Evolutionary conservation across 37 sponge, comb jelly and placozoan genomes (phyloP).

Genomic region (Tethya wilhelma): DNA sequence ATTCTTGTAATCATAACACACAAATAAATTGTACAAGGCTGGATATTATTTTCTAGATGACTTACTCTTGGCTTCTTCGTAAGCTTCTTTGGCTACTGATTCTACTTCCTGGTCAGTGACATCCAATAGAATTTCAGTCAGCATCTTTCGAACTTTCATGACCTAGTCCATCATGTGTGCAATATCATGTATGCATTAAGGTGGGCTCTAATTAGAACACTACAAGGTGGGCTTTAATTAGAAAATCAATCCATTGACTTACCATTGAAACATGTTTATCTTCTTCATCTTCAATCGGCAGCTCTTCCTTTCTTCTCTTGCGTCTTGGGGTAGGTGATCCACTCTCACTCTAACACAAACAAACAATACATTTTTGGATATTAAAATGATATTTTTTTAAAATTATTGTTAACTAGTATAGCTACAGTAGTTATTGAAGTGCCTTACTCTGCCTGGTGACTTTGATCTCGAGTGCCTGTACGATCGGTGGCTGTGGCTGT

Average conservation of each 20-base stretch:
- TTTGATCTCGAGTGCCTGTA: conserved; percentile 16
- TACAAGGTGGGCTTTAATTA: neutral
- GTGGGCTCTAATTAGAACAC: neutral
- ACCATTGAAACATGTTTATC: conserved; percentile 34
- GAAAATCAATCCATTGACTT: no score
- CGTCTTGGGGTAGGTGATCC: neutral
- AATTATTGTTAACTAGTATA: no score
- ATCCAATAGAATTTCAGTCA: conserved; percentile 66
- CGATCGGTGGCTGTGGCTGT: no score
- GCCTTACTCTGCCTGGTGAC: conserved; percentile 21
- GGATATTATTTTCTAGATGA: neutral
- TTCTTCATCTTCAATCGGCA: conserved; percentile 32
- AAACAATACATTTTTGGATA: neutral
- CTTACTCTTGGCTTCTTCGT: conserved; percentile 55
- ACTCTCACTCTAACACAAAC: conserved; percentile 1
- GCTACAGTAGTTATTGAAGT: no score
- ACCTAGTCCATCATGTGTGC: conserved; percentile 11
- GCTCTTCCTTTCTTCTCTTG: neutral
- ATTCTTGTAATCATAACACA: neutral
- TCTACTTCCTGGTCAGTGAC: conserved; percentile 53
- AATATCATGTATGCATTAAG: neutral
- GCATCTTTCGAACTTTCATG: conserved; percentile 46
- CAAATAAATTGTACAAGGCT: neutral
- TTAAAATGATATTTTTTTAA: neutral
- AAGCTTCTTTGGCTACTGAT: conserved; percentile 28